Base-by-base conservation (phyloP, 2,888 invertebrate genomes). In the Dendrolimus houi region DNA sequence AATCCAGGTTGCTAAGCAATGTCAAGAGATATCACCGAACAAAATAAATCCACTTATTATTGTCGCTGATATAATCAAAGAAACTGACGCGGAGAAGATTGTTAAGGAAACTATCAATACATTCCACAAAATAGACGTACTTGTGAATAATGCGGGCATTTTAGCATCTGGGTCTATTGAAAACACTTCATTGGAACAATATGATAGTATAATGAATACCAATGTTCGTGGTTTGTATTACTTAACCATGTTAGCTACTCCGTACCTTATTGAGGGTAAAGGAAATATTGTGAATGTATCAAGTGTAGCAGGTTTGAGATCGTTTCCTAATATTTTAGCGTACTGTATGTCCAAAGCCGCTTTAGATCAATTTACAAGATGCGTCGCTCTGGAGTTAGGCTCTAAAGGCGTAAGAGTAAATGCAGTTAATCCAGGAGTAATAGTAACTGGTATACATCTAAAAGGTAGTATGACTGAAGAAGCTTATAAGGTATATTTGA, bases 271-370 rank as follows among this genome's bases (percentile, higher is more conserved):
- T 8, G 87, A 93, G 79, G 91, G 93, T 0, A 94, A 95, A 79
- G 96, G 97, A 14, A 95, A 92, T 65, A 94, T 97, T 66, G 96
- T 98, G 0, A 98, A 98, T 80, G 94, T 98, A 0, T 97, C 97
- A 3, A 97, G 97, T 78, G 95, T 98, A 1, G 94, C 94, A 73
- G 98, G 98, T 8, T 77, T 96, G 9, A 89, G 97, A 71, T 92
- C 97, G 60, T 97, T 97, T 74, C 93, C 97, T 0, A 94, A 94
- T 52, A 92, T 96, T 7, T 77, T 97, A 56, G 94, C 96, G 0
- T 98, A 98, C 78, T 93, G 93, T 67, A 93, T 97, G 87, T 96
- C 97, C 9, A 98, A 98, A 87, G 92, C 96, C 47, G 96, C 97
- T 2, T 78, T 98, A 7, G 98, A 98, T 85, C 97, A 98, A 74